Percentiles rank a stretch among this genome's conserved stretches.
These are phyloP conservation scores for Sminthurides aquaticus DNA, from an alignment of 2,888 invertebrate genomes.

Conservation along the genomic window DNA sequence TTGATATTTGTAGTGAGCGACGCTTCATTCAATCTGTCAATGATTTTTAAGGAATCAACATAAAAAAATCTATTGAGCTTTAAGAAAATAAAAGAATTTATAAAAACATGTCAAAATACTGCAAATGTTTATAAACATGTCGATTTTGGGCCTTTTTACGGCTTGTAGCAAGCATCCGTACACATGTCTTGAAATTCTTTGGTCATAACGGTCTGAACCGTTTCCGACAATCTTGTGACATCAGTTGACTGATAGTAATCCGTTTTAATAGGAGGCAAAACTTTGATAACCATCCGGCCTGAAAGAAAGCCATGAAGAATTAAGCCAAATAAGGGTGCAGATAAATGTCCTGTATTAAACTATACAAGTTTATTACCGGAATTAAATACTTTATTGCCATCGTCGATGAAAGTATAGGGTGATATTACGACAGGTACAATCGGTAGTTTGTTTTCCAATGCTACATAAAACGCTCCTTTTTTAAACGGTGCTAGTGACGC, in stretches of 20 bases:
- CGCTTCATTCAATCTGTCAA: no score
- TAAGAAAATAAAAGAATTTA: no score
- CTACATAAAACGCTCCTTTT: constrained; percentile 68
- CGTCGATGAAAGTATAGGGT: constrained; percentile 50
- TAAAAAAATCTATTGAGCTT: no score
- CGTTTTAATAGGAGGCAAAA: constrained; percentile 69
- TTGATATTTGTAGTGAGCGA: no score
- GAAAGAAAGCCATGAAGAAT: no score
- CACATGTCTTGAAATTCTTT: constrained; percentile 42
- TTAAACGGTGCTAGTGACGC: constrained; percentile 61
- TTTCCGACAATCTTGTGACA: constrained; percentile 61
- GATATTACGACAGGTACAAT: constrained; percentile 63
- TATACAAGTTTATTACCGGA: constrained; percentile 25
- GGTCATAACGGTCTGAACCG: constrained; percentile 61
- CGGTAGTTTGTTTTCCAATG: constrained; percentile 61
- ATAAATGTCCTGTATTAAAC: no score
- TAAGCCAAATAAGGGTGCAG: no score
- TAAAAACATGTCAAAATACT: no score
- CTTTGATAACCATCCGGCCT: constrained; percentile 68
- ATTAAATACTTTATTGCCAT: constrained; percentile 36
- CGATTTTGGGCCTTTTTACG: no score
- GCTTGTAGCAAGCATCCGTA: no score
- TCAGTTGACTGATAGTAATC: constrained; percentile 62
- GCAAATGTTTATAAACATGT: no score
- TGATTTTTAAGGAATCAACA: no score